Conservation (phyloP, 2,797 vertebrate genomes). For the Gephyroberyx darwinii region DNA sequence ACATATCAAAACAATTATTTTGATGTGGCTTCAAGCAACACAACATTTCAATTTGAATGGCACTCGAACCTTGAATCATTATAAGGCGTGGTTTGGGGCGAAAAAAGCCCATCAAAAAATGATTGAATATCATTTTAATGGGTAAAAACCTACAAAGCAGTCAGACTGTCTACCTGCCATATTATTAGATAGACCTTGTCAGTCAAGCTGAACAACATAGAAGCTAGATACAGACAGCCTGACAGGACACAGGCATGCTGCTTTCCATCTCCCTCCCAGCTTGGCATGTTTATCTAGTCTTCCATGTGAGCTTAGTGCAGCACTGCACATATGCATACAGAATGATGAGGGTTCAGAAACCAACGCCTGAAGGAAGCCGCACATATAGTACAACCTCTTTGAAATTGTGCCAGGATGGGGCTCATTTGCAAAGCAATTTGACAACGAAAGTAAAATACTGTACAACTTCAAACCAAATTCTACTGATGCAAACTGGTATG, state of each 20-base stretch:
- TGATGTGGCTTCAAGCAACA: slow-evolving; percentile 76
- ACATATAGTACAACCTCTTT: slow-evolving; percentile 73
- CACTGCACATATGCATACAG: slow-evolving; percentile 73
- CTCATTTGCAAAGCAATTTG: slow-evolving; percentile 80
- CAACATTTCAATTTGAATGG: slow-evolving; percentile 74
- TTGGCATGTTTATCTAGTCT: slow-evolving; percentile 78
- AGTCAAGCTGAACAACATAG: slow-evolving; percentile 75
- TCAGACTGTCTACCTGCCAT: slow-evolving; percentile 79
- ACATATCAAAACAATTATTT: slow-evolving; percentile 83
- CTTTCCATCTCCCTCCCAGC: slow-evolving; percentile 71
- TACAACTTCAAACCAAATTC: slow-evolving; percentile 73
- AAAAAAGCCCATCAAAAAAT: slow-evolving; percentile 76
- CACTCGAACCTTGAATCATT: slow-evolving; percentile 71
- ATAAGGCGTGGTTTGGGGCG: slow-evolving; percentile 75
- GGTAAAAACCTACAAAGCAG: slow-evolving; percentile 75
- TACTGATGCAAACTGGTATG: slow-evolving; percentile 61
- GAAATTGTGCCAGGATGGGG: slow-evolving; percentile 75
- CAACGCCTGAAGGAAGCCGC: slow-evolving; percentile 72
- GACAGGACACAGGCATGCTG: slow-evolving; percentile 73
- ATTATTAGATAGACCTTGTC: slow-evolving; percentile 77
- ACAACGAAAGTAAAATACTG: slow-evolving; percentile 78
- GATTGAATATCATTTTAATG: slow-evolving; percentile 84
- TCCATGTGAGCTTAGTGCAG: slow-evolving; percentile 73
- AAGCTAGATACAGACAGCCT: slow-evolving; percentile 71
- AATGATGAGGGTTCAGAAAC: slow-evolving; percentile 74